phyloP scores from a whole-genome alignment of 35 echinoderm and acorn worm genomes.

The Lytechinus pictus region DNA sequence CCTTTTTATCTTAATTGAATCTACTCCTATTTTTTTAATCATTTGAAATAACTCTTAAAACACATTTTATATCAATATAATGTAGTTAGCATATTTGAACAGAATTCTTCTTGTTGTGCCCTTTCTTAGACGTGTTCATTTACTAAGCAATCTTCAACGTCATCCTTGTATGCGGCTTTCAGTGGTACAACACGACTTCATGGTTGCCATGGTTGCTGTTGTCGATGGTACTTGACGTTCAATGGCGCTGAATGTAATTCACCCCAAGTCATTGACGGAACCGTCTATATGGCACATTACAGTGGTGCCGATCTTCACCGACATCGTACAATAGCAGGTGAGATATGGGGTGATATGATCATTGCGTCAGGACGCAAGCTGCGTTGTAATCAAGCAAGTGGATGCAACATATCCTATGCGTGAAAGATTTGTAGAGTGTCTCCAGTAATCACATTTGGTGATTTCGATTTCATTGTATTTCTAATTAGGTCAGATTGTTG shows the following conservation, averaged over 20 bases:
- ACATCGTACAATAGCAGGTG: conserved; percentile 73
- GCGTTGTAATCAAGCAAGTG: too few species aligned
- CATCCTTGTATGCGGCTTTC: conserved; percentile 68
- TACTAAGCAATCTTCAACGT: conserved; percentile 59
- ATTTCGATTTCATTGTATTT: too few species aligned
- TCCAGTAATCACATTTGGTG: too few species aligned
- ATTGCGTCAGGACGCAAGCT: background rate
- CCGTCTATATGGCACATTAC: conserved; percentile 84
- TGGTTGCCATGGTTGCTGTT: conserved; percentile 81
- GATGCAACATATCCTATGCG: too few species aligned
- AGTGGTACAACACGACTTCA: conserved; percentile 64
- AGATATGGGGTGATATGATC: background rate
- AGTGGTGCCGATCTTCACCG: conserved; percentile 72
- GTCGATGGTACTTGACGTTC: conserved; percentile 84
- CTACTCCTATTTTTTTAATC: too few species aligned
- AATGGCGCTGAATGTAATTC: conserved; percentile 75
- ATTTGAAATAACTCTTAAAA: too few species aligned
- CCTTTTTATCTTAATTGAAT: too few species aligned
- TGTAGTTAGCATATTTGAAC: too few species aligned
- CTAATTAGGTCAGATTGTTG: too few species aligned
- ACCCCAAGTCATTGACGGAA: conserved; percentile 75
- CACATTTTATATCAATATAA: too few species aligned
- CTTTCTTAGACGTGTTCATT: conserved; percentile 74
- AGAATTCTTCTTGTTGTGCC: too few species aligned
- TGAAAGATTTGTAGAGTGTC: too few species aligned